Base-by-base conservation (phyloP, 2,113 vertebrate species). In the Pao palembangensis region DNA sequence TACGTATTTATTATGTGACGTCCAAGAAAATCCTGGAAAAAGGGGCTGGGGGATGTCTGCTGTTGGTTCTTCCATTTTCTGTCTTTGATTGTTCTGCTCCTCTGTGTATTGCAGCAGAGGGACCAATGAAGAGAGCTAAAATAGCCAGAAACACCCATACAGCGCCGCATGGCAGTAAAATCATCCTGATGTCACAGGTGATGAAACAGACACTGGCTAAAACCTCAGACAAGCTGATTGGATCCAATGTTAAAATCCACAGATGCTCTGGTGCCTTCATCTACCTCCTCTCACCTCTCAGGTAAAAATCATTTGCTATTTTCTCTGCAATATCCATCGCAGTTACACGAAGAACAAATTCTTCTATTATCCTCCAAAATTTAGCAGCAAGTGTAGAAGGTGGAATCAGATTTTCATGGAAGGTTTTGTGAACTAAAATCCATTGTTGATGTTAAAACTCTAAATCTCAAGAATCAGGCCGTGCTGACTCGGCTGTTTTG, bases 191-290 rank as follows among this genome's bases (percentile, higher is more conserved):
- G 94, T 97, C 93, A 38, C 94, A 98, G 51, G 92, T 98, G 42
- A 93, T 92, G 81, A 94, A 90, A 68, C 96, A 99, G 86, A 99
- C 97, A 0, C 63, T 99, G 84, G 97, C 97, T 57, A 98, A 96
- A 87, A 94, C 94, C 75, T 99, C 96, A 0, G 93, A 95, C 64
- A 95, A 93, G 51, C 78, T 99, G 81, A 90, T 90, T 0, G 92
- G 92, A 0, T 90, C 95, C 54, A 96, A 96, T 1, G 59, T 99
- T 50, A 95, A 93, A 61, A 91, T 98, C 75, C 93, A 96, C 84
- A 87, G 93, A 41, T 99, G 97, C 86, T 93, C 90, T 0, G 92
- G 97, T 17, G 93, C 95, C 64, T 99, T 94, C 78, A 94, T 99
- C 48, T 99, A 99, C 75, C 92, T 99, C 0, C 92, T 99, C 0